A percentile compares a stretch with the other conserved stretches of the same genome.
Evolutionary conservation across 2,113 vertebrate genomes (phyloP).

Genomic region (Thalassoma bifasciatum): DNA sequence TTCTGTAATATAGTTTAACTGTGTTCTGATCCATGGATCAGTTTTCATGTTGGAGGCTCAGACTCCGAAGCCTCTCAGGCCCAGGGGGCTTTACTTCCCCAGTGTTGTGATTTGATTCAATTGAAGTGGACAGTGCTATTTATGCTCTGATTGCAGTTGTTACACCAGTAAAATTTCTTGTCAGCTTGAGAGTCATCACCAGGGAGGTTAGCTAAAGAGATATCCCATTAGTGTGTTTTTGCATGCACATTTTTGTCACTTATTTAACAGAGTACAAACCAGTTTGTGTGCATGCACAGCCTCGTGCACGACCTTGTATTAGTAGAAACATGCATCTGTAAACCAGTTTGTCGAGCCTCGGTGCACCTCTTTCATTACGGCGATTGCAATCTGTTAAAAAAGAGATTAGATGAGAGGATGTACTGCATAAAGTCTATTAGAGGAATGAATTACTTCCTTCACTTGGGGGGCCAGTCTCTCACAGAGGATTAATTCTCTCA

Average conservation of each 20-base stretch:
- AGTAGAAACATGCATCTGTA: slow-evolving; percentile 32
- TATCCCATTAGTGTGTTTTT: slow-evolving; percentile 41
- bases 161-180: slow-evolving; percentile 67
- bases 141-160: slow-evolving; percentile 67
- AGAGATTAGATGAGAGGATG: slow-evolving; percentile 73
- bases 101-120: slow-evolving; percentile 59
- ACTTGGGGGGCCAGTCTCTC: slow-evolving; percentile 45
- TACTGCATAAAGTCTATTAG: slow-evolving; percentile 63
- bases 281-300: not conserved
- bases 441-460: slow-evolving; percentile 72
- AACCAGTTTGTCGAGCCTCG: slow-evolving; percentile 43
- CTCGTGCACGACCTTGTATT: not conserved
- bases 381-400: slow-evolving; percentile 71
- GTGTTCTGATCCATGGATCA: slow-evolving; percentile 17
- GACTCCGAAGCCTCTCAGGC: slow-evolving; percentile 9
- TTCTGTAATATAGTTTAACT: slow-evolving; percentile 13
- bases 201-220: slow-evolving; percentile 48
- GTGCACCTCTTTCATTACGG: slow-evolving; percentile 64
- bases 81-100: slow-evolving; percentile 33
- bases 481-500: slow-evolving; percentile 64
- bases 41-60: not conserved
- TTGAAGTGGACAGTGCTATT: slow-evolving; percentile 68
- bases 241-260: slow-evolving; percentile 26
- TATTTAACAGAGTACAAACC: not conserved
- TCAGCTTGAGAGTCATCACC: slow-evolving; percentile 59